A percentile compares a stretch with the other conserved stretches of the same genome.
Evolutionary conservation across 2,113 vertebrate genomes (phyloP).

Genomic region (Caracal caracal): DNA sequence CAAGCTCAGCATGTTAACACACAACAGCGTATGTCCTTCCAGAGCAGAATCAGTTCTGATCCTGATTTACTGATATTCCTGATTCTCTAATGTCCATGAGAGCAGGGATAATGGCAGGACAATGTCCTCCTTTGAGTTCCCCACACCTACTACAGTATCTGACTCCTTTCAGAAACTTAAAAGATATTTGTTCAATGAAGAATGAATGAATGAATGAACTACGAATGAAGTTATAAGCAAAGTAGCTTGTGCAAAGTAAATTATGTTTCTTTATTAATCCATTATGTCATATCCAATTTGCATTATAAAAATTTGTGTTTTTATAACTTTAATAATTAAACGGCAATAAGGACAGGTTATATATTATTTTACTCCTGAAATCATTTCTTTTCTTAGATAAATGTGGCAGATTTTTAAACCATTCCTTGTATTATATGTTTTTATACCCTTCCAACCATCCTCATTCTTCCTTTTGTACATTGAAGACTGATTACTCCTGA

Average conservation of each 20-base stretch:
- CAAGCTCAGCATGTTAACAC: not conserved
- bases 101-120: not conserved
- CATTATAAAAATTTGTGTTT: not conserved
- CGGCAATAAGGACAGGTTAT: not conserved
- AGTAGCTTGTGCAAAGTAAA: not conserved
- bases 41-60: not conserved
- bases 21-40: not conserved
- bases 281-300: not conserved
- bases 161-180: not conserved
- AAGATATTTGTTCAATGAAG: not conserved
- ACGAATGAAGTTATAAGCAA: not conserved
- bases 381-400: slow-evolving; percentile 31
- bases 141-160: not conserved
- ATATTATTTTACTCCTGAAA: slow-evolving; percentile 34
- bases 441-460: not conserved
- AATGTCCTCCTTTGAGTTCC: not conserved
- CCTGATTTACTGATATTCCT: not conserved
- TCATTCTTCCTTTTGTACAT: not conserved
- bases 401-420: not conserved
- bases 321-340: not conserved
- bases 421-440: not conserved
- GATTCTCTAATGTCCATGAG: not conserved
- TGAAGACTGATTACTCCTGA: not conserved
- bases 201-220: not conserved
- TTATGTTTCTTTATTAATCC: not conserved